Evolutionary conservation across 1,140 invertebrate species (phyloP), one percentile per base, ranked within the genome.

Genomic region (Aradophagus sp.): DNA sequence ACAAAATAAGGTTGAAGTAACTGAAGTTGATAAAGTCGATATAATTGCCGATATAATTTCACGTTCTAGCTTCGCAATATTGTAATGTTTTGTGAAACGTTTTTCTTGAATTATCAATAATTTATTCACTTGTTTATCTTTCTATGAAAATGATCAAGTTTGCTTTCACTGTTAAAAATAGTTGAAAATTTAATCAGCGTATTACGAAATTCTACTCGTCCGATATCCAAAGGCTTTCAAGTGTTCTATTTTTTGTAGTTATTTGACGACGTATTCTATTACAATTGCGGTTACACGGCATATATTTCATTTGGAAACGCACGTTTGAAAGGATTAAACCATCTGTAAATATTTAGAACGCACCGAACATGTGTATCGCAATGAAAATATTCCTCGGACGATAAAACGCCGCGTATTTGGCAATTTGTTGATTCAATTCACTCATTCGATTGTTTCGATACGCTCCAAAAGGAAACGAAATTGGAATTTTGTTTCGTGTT

Each of bases 291-390:
- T 50, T 36, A 36, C 23, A 36, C 34, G 12, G 1, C 20, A 14
- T 19, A 31, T 6, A 39, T 39, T 39, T 41, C 42, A 31, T 55
- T 55, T 15, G 7, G n/a, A 52, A 52, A 39, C 29, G 26, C 26
- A 39, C 26, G 10, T 41, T 55, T 42, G 15, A 32, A 23, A 32
- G 26, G 29, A 55, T 55, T 55, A 41, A 41, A 42, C 27, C 27
- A 34, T 42, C 27, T 42, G 50, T 34, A 42, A 55, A 55, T 42
- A 39, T 55, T 55, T 20, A 42, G 16, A 34, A 19, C n/a, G 38
- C 17, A 23, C 11, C 20, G 11, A 29, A n/a, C 16, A 41, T 8
- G 11, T 23, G 26, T 38, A 16, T 36, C 27, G 11, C 16, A 41
- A 55, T 32, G 17, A 42, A 41, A 41, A 42, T 55, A 55, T 42